Evolutionary conservation across 2,888 invertebrate genomes (phyloP), one percentile per base, ranked within the genome.

Genomic region (Uropetala carovei): DNA sequence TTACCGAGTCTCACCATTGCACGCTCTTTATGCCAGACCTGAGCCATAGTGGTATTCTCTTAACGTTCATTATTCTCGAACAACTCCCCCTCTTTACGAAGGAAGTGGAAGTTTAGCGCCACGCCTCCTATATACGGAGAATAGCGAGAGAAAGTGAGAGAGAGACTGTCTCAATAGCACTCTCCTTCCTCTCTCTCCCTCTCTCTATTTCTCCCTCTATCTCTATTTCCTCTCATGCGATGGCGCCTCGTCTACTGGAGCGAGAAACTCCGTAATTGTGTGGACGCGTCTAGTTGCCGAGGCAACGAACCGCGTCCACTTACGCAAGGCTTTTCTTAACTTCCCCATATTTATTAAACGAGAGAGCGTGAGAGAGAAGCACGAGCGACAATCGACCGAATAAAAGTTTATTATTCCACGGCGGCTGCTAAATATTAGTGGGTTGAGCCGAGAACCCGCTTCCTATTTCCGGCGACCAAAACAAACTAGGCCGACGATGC

Each of bases 261-360:
- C 86, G 60, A n/a, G 68, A 68, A n/a, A 68, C 68, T 68, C n/a
- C 22, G 86, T 59, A 86, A 86, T 86, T 86, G 56, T 13, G 86
- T 56, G 56, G n/a, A 75, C 75, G 75, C 11, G 14, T 18, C 27
- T 27, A 18, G 30, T 59, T 86, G 27, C 60, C 60, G 60, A 30
- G 85, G 89, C 1, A n/a, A 56, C 56, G 64, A 89, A 27, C 64
- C 43, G 10, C 18, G 64, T 30, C 89, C 10, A 2, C 64, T 64
- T 68, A 89, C 89, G 89, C 60, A 86, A 86, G 27, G 30, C 89
- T 22, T 11, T 56, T 18, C 89, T 68, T 43, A 10, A 59, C 86
- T 13, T 64, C 60, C 30, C 60, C 30, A 60, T 5, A 18, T n/a
- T 64, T 2, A 22, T 58, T 4, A 43, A 89, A 59, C 43, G 64